Evolutionary conservation across 2,797 vertebrate species (phyloP).

Genomic region (Rhabdophis nuchalis): DNA sequence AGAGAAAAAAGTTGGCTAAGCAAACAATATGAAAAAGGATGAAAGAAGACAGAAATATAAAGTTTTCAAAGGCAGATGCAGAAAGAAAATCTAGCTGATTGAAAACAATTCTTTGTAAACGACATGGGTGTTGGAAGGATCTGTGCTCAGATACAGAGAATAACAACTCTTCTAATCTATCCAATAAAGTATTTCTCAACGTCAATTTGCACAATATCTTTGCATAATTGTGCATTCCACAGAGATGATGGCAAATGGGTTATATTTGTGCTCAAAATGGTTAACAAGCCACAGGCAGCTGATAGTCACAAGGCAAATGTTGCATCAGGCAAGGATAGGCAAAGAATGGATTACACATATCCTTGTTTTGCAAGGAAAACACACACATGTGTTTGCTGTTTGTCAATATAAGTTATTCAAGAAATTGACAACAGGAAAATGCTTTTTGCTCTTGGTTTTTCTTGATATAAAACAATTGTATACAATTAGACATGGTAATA

Average conservation of each 20-base stretch:
- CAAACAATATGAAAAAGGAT: conserved; percentile 27
- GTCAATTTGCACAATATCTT: conserved; percentile 39
- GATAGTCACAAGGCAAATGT: conserved; percentile 64
- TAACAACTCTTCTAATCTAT: conserved; percentile 34
- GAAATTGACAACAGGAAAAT: neutral
- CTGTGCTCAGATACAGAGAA: conserved; percentile 18
- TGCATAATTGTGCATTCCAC: conserved; percentile 29
- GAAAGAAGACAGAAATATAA: conserved; percentile 25
- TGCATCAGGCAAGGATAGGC: conserved; percentile 42
- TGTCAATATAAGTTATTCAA: neutral
- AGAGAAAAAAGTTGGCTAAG: conserved; percentile 23
- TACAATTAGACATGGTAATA: neutral
- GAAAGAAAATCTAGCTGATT: neutral
- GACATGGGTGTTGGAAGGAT: conserved; percentile 19
- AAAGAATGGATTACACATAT: conserved; percentile 39
- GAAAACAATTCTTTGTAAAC: neutral
- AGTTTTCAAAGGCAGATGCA: conserved; percentile 1
- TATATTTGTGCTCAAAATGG: conserved; percentile 50
- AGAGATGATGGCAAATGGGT: conserved; percentile 31
- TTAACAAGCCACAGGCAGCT: conserved; percentile 56
- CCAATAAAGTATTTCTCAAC: conserved; percentile 44
- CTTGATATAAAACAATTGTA: neutral
- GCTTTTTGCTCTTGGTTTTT: neutral
- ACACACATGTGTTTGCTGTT: neutral
- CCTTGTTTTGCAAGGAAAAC: conserved; percentile 41